Evolutionary conservation across 2,888 invertebrate genomes (phyloP).

Genomic region (Eupsilia transversa): DNA sequence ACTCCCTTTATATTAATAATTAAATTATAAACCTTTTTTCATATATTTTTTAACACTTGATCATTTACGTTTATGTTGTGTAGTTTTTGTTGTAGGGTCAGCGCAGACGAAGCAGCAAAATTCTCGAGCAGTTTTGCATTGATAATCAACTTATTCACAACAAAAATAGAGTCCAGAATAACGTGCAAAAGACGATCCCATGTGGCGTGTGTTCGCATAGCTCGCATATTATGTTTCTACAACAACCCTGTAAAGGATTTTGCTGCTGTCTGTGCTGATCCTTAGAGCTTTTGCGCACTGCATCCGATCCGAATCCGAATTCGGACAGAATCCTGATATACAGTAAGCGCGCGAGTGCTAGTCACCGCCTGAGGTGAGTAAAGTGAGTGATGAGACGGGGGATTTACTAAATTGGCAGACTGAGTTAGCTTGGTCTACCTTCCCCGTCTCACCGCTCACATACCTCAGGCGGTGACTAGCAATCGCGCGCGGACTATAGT

Average conservation of each 20-base stretch:
- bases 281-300: background rate
- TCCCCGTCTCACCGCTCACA: no score
- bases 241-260: background rate
- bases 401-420: no score
- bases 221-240: background rate
- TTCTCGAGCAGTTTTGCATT: background rate
- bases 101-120: background rate
- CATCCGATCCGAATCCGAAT: background rate
- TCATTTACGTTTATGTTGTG: background rate
- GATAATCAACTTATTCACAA: constrained; percentile 7
- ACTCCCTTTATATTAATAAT: background rate
- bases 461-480: no score
- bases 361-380: no score
- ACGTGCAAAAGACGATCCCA: background rate
- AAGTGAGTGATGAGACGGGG: no score
- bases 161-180: constrained; percentile 11
- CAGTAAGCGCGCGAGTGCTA: no score
- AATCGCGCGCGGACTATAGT: no score
- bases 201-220: background rate
- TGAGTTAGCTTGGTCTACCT: no score
- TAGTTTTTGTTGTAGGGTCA: background rate
- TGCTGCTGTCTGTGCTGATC: background rate
- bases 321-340: no score
- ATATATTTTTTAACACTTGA: background rate
- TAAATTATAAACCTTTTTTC: constrained; percentile 15